Evolutionary conservation across 1,140 invertebrate species (phyloP), one percentile per base, ranked within the genome.

Genomic region (Pomacea maculata): DNA sequence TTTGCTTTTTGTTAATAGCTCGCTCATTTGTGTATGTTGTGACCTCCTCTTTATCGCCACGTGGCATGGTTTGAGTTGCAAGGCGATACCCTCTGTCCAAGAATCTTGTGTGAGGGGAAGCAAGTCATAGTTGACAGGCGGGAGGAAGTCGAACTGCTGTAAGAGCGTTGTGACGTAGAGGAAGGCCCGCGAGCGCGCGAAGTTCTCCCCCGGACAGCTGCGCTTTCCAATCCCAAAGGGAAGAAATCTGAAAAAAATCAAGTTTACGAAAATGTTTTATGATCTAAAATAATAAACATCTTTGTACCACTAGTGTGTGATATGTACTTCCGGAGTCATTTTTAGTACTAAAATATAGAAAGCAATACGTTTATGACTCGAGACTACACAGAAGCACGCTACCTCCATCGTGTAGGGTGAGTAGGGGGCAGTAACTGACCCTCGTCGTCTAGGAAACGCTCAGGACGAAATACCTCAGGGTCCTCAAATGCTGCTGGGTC

Each of bases 401-500:
- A 75, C 74, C 80, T 75, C n/a, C 55, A 55, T 52, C 83, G 57
- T 9, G 61, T 15, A 10, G 81, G 81, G 64, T 84, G 81, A 21
- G 68, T 75, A 25, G 65, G 72, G 19, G 72, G 54, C n/a, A 84
- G 8, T 5, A 84, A 19, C 9, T 68, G 54, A 25, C 81, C 83
- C 29, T n/a, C 14, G n/a, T 78, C 79, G 52, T 81, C 71, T 5
- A 86, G 68, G 72, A 86, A 86, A 25, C 96, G 91, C 9, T 93
- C 92, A 0, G 96, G 95, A n/a, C 92, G 92, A 87, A 95, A 97
- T 17, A 89, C 85, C 17, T 95, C 91, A 0, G 96, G 96, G 54
- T 96, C 90, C 25, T 84, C 83, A 94, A 95, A 97, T 63, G 93
- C 88, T 7, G 91, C 83, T 0, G 94, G 92, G 88, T 96, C 93